Evolutionary conservation across 1,140 invertebrate genomes (phyloP).

Genomic region (Rhopalosiphum maidis): DNA sequence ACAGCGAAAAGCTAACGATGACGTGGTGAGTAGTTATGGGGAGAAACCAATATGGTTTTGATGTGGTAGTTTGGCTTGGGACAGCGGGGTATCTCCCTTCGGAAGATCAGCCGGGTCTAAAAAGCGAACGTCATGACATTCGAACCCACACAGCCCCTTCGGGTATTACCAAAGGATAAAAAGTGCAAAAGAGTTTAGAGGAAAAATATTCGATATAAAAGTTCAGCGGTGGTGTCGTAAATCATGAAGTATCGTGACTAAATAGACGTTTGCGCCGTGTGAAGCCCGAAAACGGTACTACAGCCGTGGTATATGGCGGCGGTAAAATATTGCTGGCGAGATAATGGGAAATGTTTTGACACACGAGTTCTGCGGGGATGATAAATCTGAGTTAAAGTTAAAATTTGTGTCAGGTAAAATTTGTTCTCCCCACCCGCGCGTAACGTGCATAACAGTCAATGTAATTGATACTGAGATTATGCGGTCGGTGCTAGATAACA

Average conservation of each 20-base stretch:
- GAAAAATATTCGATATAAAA: slow-evolving; percentile 47
- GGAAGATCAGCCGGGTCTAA: background rate
- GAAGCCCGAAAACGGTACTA: slow-evolving; percentile 21
- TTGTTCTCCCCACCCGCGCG: background rate
- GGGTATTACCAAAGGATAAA: slow-evolving; percentile 22
- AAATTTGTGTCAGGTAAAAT: slow-evolving; percentile 46
- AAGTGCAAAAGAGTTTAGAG: slow-evolving; percentile 22
- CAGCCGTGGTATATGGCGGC: background rate
- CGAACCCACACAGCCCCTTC: background rate
- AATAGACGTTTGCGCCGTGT: slow-evolving; percentile 50
- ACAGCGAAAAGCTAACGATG: background rate
- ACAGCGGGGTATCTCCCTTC: background rate
- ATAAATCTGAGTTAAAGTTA: slow-evolving; percentile 47
- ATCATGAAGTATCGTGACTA: slow-evolving; percentile 56
- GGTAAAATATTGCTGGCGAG: slow-evolving; percentile 53
- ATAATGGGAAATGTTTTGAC: slow-evolving; percentile 57
- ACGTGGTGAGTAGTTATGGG: background rate
- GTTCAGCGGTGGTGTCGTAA: slow-evolving; percentile 44
- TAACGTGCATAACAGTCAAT: background rate
- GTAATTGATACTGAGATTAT: background rate
- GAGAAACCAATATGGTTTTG: slow-evolving; percentile 28
- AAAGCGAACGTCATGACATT: slow-evolving; percentile 40
- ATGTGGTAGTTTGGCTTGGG: slow-evolving; percentile 17
- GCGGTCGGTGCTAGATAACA: background rate
- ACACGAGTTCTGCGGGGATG: background rate